Percentiles rank a stretch among this genome's conserved stretches.
These are phyloP conservation scores for Habropoda laboriosa DNA, from an alignment of 1,140 invertebrate species.

Conservation along the genomic window DNA sequence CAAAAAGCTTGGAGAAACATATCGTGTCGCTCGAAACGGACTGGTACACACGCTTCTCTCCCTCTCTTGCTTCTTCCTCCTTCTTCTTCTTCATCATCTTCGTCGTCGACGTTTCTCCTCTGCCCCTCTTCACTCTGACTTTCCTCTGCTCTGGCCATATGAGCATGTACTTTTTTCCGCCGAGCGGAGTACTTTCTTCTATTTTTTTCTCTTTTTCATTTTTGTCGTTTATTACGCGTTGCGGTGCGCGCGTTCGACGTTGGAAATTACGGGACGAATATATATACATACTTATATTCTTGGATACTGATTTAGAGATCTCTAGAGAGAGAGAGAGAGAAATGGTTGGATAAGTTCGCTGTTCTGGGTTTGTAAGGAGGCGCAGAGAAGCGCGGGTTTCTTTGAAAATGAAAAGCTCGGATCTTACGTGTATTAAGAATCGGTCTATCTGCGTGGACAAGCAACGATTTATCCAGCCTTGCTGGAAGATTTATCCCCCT, in stretches of 20 bases:
- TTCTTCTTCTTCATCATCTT: not conserved
- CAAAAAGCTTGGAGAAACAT: slow-evolving; percentile 61
- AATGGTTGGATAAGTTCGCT: not conserved
- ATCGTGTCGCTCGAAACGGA: slow-evolving; percentile 60
- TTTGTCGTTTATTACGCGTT: slow-evolving; percentile 60
- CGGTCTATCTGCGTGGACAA: slow-evolving; percentile 27
- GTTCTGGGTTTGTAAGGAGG: no score
- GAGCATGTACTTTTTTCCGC: not conserved
- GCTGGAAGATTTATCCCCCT: slow-evolving; percentile 38
- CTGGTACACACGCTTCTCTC: slow-evolving; percentile 48
- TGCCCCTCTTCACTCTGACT: not conserved
- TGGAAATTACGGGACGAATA: slow-evolving; percentile 35
- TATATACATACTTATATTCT: no score
- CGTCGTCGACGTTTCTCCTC: no score
- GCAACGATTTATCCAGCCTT: slow-evolving; percentile 48
- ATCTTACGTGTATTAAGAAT: slow-evolving; percentile 28
- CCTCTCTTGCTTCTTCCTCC: not conserved
- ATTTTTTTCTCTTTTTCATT: slow-evolving; percentile 55
- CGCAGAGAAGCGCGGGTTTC: no score
- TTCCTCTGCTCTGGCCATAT: no score
- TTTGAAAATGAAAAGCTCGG: not conserved
- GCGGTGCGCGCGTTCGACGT: slow-evolving; percentile 31
- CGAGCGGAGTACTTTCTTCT: slow-evolving; percentile 12
- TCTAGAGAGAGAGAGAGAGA: not conserved
- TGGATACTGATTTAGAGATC: slow-evolving; percentile 15